Base-by-base conservation (phyloP, 2,888 invertebrate genomes). In the Andrena bicolor region DNA sequence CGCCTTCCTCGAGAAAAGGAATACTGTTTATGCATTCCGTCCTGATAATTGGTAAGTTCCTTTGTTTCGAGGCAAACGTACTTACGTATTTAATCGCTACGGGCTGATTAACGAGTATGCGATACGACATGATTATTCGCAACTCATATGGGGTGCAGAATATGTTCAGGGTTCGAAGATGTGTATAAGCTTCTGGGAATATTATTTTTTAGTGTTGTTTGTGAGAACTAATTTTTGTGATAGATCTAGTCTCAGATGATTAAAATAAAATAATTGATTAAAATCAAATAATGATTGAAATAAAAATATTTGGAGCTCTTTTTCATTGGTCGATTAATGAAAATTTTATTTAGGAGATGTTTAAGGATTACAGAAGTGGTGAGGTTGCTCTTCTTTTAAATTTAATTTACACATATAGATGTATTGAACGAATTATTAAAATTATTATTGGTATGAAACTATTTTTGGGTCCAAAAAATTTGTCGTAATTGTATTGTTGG, bases 1-100 rank as follows among this genome's bases (percentile, higher is more conserved):
- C 97, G 10, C 97, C 97, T 20, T 96, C 96, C 88, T 96, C 96
- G 0, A 96, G 96, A 90, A 96, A 96, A 91, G 98, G 98, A 3
- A 96, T 97, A 80, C 94, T 98, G 2, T 97, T 97, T 94, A 97
- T 98, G 96, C 98, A 98, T 91, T 96, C 96, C 20, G 96, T 97
- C 89, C 95, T 98, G 85, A 97, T 97, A 88, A 94, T 97, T 84
- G 97, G 97, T 97, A 95, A 95, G 95, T 91, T 5, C 16, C 16
- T 68, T 13, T 5, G 20, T 26, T 13, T 20, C 23, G 8, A 26
- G 10, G 8, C 53, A 20, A 6, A 53, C 23, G 7, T 53, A 23
- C 2, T 6, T 53, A 23, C 10, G n/a, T 53, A 23, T 53, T 53
- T 20, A 10, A 3, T 23, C 20, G n/a, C 23, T 10, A 3, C 23